Evolutionary conservation across 2,113 vertebrate genomes (phyloP), one percentile per base, ranked within the genome.

Genomic region (Myrmophylax atrothorax): DNA sequence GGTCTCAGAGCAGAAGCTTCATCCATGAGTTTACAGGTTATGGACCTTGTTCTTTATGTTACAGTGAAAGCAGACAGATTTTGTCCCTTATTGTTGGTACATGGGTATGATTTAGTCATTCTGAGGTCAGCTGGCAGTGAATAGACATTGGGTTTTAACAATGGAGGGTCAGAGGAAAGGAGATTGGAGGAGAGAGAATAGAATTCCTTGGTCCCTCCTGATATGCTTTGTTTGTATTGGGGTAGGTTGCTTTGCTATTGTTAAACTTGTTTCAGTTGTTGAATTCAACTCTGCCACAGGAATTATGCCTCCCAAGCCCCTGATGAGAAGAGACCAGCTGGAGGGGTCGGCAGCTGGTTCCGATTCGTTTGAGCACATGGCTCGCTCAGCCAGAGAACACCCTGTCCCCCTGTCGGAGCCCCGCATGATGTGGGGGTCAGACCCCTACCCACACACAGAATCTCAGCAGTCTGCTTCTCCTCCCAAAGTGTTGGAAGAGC

Each of bases 311-410:
- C 98, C 99, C 9, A 99, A 99, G 87, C 99, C 99, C 35, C 96
- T 99, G 80, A 98, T 99, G 89, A 99, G 99, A 95, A 98, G 99
- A 97, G 99, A 99, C 33, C 99, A 99, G 56, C 97, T 99, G 40
- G 99, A 99, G 93, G 98, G 98, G 64, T 98, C 98, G 20, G 97
- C 98, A 67, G 97, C 98, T 53, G 98, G 97, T 82, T 98, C 99
- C 1, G 99, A 99, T 87, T 98, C 99, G 4, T 99, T 99, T 91
- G 99, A 99, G 79, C 99, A 99, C 84, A 97, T 99, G 60, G 98
- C 98, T 70, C 97, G 99, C 78, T 98, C 99, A 11, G 96, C 98
- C 17, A 98, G 99, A 96, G 99, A 99, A 73, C 99, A 99, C 38
- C 72, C 98, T 5, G 89, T 99, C 68, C 97, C 99, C 3, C 92